Conservation (phyloP, 2,113 vertebrate species). For the Neoarius graeffei region DNA sequence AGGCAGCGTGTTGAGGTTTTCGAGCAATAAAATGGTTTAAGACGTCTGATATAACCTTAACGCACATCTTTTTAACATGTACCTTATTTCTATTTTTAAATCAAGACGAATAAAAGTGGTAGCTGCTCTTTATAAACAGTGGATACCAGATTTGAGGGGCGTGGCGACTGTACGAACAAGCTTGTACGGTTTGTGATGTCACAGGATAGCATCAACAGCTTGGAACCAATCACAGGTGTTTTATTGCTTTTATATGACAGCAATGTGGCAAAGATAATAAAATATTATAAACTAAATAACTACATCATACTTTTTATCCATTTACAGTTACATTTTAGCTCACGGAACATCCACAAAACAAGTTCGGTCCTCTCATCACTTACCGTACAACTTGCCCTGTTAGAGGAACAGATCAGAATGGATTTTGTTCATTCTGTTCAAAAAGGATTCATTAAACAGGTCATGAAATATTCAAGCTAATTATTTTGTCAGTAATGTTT, state of each 20-base stretch:
- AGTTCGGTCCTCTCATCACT: background rate
- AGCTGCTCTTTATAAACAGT: no score
- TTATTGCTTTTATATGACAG: background rate
- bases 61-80: background rate
- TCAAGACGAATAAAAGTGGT: no score
- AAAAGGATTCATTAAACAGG: background rate
- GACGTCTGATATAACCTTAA: background rate
- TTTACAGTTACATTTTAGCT: background rate
- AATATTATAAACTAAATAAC: background rate
- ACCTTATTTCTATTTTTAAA: background rate
- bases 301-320: background rate
- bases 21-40: background rate
- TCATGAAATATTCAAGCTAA: background rate
- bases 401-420: background rate
- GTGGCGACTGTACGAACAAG: background rate
- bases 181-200: background rate
- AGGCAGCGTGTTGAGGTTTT: background rate
- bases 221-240: background rate
- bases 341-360: background rate
- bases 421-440: background rate
- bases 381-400: background rate
- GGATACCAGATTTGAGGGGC: background rate
- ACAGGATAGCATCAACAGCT: background rate
- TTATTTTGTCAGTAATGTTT: background rate
- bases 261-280: background rate